Conservation (phyloP, 2,797 vertebrate genomes). For the Enteromius viviparus region DNA sequence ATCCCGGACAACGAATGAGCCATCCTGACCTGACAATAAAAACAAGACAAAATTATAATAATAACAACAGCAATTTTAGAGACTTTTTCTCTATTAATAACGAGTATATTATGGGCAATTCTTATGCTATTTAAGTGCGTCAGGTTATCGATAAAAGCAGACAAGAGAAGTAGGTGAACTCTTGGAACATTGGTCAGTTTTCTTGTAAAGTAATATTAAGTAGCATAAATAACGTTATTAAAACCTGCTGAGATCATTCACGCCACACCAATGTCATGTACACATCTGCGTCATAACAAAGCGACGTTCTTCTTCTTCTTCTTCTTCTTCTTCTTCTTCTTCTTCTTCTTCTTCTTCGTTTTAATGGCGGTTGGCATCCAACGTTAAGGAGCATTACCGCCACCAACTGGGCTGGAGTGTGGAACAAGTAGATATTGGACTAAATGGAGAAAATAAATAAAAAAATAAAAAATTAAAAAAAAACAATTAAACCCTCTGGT, state of each 20-base stretch:
- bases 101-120: neutral
- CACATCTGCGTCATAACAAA: conserved; percentile 10
- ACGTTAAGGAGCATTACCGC: too few relatives aligned
- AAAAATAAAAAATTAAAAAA: too few relatives aligned
- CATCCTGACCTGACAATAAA: conserved; percentile 42
- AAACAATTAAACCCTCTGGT: too few relatives aligned
- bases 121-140: neutral
- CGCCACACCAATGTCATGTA: conserved; percentile 34
- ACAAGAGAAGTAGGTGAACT: neutral
- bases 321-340: too few relatives aligned
- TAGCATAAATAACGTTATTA: neutral
- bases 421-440: too few relatives aligned
- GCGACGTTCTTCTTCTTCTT: conserved; percentile 5
- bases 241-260: conserved; percentile 8
- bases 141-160: neutral
- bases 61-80: neutral
- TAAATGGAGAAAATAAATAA: too few relatives aligned
- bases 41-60: neutral
- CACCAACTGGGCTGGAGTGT: too few relatives aligned
- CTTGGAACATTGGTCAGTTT: neutral
- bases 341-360: too few relatives aligned
- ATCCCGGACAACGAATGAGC: conserved; percentile 27
- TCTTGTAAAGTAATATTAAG: neutral
- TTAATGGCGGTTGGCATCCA: too few relatives aligned
- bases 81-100: neutral